These are phyloP conservation scores for Scarus forsteni DNA, from an alignment of 2,797 vertebrate species.

Conservation along the genomic window DNA sequence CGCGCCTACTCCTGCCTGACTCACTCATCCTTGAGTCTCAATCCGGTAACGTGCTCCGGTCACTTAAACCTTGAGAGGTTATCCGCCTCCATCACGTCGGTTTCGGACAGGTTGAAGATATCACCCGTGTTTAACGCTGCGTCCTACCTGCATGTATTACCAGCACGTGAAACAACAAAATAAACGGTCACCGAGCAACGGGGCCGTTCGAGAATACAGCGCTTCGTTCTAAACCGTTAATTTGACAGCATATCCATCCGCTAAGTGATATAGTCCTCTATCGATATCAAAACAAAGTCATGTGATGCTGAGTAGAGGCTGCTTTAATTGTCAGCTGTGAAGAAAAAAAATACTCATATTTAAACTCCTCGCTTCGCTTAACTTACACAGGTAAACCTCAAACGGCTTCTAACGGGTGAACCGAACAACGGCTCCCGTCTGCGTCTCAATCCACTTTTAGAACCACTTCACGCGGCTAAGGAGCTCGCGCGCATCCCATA, in stretches of 20 bases:
- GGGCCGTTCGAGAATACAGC: slow-evolving; percentile 5
- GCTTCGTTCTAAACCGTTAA: neutral
- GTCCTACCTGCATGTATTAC: neutral
- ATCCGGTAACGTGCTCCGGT: slow-evolving; percentile 20
- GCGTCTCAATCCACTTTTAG: slow-evolving; percentile 27
- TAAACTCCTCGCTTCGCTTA: neutral
- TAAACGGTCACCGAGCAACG: neutral
- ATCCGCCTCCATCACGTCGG: neutral
- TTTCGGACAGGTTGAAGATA: neutral
- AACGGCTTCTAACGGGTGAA: neutral
- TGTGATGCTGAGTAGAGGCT: slow-evolving; percentile 20
- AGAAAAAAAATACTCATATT: slow-evolving; percentile 7
- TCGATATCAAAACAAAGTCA: slow-evolving; percentile 33
- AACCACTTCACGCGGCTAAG: slow-evolving; percentile 40
- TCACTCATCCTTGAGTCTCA: slow-evolving; percentile 6
- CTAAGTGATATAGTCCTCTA: slow-evolving; percentile 29
- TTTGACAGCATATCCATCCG: slow-evolving; percentile 20
- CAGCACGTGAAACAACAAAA: neutral
- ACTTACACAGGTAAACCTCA: neutral
- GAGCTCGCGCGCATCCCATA: slow-evolving; percentile 48
- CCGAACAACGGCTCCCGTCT: neutral
- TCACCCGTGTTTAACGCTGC: neutral
- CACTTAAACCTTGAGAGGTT: slow-evolving; percentile 23
- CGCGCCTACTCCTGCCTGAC: slow-evolving; percentile 28
- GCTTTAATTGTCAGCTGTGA: slow-evolving; percentile 7